Percentiles rank a stretch among this genome's conserved stretches.
Conservation (phyloP, 2,797 vertebrate genomes). For the Crenichthys baileyi region DNA sequence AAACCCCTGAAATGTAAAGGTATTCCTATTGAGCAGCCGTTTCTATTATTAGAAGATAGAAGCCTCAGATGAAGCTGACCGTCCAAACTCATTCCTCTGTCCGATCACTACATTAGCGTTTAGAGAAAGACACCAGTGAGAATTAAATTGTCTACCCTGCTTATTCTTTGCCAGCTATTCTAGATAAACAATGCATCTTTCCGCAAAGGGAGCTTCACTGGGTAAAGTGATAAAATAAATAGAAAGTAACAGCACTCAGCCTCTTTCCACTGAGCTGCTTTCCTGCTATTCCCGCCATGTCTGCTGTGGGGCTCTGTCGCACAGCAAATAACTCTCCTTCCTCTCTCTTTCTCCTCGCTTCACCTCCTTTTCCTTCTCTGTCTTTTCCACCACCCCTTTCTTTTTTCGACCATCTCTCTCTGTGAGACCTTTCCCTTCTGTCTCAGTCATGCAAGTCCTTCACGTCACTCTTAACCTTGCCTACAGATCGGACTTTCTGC, state of each 20-base stretch:
- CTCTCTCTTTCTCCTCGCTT: slow-evolving; percentile 41
- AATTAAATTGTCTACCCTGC: slow-evolving; percentile 15
- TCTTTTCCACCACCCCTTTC: slow-evolving; percentile 51
- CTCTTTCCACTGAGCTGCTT: slow-evolving; percentile 16
- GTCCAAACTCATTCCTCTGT: not conserved
- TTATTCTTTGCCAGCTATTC: slow-evolving; percentile 18
- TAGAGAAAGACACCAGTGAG: slow-evolving; percentile 5
- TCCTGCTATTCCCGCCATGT: slow-evolving; percentile 78
- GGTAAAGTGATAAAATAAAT: slow-evolving; percentile 30
- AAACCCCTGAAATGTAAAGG: slow-evolving; percentile 25
- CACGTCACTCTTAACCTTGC: slow-evolving; percentile 50
- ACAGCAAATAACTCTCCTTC: slow-evolving; percentile 74
- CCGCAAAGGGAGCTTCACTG: not conserved
- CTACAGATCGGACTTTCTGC: slow-evolving; percentile 46
- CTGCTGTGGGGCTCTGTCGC: slow-evolving; percentile 85
- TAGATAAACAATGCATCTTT: slow-evolving; percentile 15
- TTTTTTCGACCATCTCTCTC: slow-evolving; percentile 63
- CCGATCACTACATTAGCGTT: slow-evolving; percentile 17
- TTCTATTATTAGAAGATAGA: slow-evolving; percentile 29
- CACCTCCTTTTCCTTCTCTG: slow-evolving; percentile 39
- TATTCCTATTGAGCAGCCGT: slow-evolving; percentile 37
- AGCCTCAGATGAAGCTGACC: slow-evolving; percentile 23
- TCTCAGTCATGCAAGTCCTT: slow-evolving; percentile 48
- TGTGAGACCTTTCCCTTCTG: slow-evolving; percentile 50
- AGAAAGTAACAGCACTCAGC: slow-evolving; percentile 21